phyloP scores from a whole-genome alignment of 92 coral and sea anemone species.

The Galaxea fascicularis region DNA sequence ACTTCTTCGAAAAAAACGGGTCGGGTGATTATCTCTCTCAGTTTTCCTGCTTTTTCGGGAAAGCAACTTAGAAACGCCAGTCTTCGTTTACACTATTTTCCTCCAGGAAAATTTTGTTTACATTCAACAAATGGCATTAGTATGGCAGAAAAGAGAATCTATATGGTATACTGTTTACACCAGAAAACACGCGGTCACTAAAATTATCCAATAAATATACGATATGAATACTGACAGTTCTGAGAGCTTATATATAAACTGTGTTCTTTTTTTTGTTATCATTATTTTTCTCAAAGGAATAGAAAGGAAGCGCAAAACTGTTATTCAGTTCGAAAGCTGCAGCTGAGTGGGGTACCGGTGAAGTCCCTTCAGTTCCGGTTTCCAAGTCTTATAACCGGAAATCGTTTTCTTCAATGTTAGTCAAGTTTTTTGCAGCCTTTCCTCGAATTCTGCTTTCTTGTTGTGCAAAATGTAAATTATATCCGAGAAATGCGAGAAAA shows the following conservation, averaged over 20 bases:
- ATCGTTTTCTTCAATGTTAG: not conserved
- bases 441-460: not conserved
- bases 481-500: not conserved
- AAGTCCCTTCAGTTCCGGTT: slow-evolving; percentile 24
- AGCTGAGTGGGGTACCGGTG: not conserved
- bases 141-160: not conserved
- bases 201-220: not conserved
- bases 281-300: slow-evolving; percentile 5
- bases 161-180: too few relatives aligned
- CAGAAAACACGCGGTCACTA: not conserved
- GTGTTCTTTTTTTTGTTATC: not conserved
- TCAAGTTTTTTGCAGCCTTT: not conserved
- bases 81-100: not conserved
- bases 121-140: not conserved
- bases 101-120: not conserved
- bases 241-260: not conserved
- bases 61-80: not conserved
- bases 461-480: not conserved
- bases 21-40: slow-evolving; percentile 3
- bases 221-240: not conserved
- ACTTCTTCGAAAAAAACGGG: slow-evolving; percentile 18
- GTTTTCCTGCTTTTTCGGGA: not conserved
- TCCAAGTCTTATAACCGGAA: not conserved
- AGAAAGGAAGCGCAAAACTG: not conserved
- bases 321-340: slow-evolving; percentile 43